These are phyloP conservation scores for Brachionus koreanus DNA, from an alignment of 1,140 invertebrate species.

Conservation along the genomic window DNA sequence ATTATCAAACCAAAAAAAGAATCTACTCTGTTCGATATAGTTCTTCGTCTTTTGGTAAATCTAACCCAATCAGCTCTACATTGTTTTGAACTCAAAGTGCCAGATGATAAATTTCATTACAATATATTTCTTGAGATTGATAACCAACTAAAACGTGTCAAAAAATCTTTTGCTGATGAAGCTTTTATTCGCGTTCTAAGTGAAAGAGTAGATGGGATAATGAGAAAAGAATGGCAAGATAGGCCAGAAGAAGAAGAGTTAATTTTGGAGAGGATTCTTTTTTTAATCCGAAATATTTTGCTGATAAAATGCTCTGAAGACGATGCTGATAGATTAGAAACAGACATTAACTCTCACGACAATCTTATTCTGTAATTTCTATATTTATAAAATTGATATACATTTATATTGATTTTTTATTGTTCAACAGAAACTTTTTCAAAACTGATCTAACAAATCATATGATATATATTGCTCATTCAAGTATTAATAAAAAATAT, in stretches of 20 bases:
- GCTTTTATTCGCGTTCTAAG: slow-evolving; percentile 19
- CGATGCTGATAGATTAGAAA: slow-evolving; percentile 15
- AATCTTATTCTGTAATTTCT: background rate
- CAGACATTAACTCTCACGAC: slow-evolving; percentile 37
- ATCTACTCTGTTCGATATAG: slow-evolving; percentile 8
- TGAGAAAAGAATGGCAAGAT: slow-evolving; percentile 43
- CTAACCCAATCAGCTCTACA: slow-evolving; percentile 23
- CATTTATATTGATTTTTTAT: background rate
- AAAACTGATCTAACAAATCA: slow-evolving; percentile 1
- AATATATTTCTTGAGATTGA: slow-evolving; percentile 37
- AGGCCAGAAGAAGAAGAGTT: slow-evolving; percentile 44
- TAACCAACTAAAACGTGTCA: slow-evolving; percentile 6
- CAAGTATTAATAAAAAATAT: slow-evolving; percentile 19
- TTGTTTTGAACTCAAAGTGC: slow-evolving; percentile 36
- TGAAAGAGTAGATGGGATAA: background rate
- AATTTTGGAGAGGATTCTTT: slow-evolving; percentile 38
- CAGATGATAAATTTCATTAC: slow-evolving; percentile 42
- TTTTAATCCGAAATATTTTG: slow-evolving; percentile 30
- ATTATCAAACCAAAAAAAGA: slow-evolving; percentile 24
- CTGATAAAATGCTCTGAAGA: slow-evolving; percentile 19
- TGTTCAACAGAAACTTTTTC: slow-evolving; percentile 2
- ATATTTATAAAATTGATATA: background rate
- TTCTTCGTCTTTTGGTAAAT: slow-evolving; percentile 20
- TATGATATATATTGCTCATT: background rate
- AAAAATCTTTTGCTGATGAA: slow-evolving; percentile 33